These are phyloP conservation scores for Orcinus orca DNA, from an alignment of 2,113 vertebrate genomes.

Conservation along the genomic window DNA sequence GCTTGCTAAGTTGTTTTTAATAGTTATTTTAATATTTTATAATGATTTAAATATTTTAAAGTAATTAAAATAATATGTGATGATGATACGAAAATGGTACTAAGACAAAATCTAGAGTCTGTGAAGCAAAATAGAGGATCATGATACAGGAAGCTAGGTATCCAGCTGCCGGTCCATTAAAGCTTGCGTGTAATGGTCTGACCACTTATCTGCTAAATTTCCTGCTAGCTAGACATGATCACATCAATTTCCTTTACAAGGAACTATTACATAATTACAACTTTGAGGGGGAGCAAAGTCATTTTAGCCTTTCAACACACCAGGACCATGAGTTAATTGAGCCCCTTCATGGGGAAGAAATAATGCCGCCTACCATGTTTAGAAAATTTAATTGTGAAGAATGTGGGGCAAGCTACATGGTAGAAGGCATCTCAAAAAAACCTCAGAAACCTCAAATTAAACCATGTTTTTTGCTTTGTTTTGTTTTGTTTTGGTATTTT, in stretches of 20 bases:
- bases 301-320: conserved; percentile 10
- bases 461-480: background rate
- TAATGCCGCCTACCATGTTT: background rate
- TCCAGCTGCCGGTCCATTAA: background rate
- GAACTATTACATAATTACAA: conserved; percentile 48
- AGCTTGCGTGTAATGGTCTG: background rate
- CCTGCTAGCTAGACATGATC: conserved; percentile 71
- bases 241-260: conserved; percentile 68
- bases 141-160: background rate
- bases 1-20: background rate
- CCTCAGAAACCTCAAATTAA: background rate
- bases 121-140: background rate
- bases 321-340: background rate
- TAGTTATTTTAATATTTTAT: conserved; percentile 26
- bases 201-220: conserved; percentile 72
- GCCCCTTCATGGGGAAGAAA: background rate
- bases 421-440: background rate
- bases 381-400: background rate
- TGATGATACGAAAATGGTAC: background rate
- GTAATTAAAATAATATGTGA: background rate
- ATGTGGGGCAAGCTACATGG: too few relatives aligned
- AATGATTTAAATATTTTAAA: background rate
- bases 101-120: background rate
- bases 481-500: background rate
- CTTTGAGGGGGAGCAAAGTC: conserved; percentile 1